Base-by-base conservation (phyloP, 2,113 vertebrate species). In the Hirundichthys speculiger region DNA sequence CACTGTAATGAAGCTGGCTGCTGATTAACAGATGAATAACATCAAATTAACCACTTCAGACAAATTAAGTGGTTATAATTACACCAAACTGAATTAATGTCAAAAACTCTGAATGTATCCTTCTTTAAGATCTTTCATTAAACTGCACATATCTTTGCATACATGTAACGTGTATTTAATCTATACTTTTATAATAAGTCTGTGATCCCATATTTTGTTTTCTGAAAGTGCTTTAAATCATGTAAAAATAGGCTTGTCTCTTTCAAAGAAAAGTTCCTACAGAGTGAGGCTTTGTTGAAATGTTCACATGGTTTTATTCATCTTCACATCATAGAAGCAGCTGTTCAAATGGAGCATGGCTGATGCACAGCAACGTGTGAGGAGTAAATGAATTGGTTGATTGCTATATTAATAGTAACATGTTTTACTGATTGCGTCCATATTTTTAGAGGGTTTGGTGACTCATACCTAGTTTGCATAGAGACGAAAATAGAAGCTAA, bases 391-490 rank as follows among this genome's bases (percentile, higher is more conserved):
- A 77, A 70, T 50, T 51, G 43, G 55, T 47, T 77, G 76, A 83
- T 83, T 71, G 64, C 69, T 70, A 2, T 77, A 80, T 86, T 79
- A 78, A 82, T 82, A 83, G 85, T 72, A 80, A 61, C 64, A 61
- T 76, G 70, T 86, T 88, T 88, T 72, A 80, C 72, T 66, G 79
- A 87, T 79, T 77, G 75, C 71, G 75, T 77, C 54, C 78, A 87
- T 64, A 42, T 77, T 77, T 83, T 79, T 54, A 59, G 62, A 69
- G 85, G 78, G 78, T 83, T 75, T 79, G 65, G 82, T 90, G 90
- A 92, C 82, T 90, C 89, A 90, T 80, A 78, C 86, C 77, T 83
- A 84, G 85, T 87, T 90, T 88, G 89, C 82, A 84, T 89, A 82
- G 84, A 84, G 83, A 88, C 88, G 62, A 71, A 88, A 90, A 92